These are phyloP conservation scores for Sepiola atlantica DNA, from an alignment of 2,888 invertebrate genomes.

Conservation along the genomic window DNA sequence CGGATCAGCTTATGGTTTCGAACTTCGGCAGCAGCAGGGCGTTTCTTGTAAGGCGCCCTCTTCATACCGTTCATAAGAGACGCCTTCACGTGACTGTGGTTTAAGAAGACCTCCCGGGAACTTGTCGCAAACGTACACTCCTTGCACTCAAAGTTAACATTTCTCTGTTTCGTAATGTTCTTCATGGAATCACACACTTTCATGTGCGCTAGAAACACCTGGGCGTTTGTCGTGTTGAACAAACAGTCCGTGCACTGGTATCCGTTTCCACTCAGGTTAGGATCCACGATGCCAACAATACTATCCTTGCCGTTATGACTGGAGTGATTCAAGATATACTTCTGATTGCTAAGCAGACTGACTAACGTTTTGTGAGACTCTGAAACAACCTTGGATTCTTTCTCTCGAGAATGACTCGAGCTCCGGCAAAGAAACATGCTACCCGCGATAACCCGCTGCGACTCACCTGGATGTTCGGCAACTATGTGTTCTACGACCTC, in stretches of 20 bases:
- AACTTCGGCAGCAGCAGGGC: not conserved
- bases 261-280: not conserved
- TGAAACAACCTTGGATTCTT: not conserved
- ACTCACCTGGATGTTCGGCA: slow-evolving; percentile 24
- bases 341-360: not conserved
- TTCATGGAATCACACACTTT: not conserved
- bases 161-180: not conserved
- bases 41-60: not conserved
- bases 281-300: not conserved
- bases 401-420: not conserved
- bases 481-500: slow-evolving; percentile 36
- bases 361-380: not conserved
- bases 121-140: slow-evolving; percentile 35
- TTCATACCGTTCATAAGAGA: not conserved
- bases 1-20: not conserved
- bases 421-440: slow-evolving; percentile 42
- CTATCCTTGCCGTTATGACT: not conserved
- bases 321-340: not conserved
- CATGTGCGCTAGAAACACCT: slow-evolving; percentile 23
- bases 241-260: not conserved
- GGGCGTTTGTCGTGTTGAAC: not conserved
- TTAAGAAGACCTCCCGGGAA: not conserved
- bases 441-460: slow-evolving; percentile 32
- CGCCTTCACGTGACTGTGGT: slow-evolving; percentile 38
- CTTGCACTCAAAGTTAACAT: slow-evolving; percentile 39